Evolutionary conservation across 2,888 invertebrate species (phyloP).

Genomic region (Ommatoiulus sabulosus): DNA sequence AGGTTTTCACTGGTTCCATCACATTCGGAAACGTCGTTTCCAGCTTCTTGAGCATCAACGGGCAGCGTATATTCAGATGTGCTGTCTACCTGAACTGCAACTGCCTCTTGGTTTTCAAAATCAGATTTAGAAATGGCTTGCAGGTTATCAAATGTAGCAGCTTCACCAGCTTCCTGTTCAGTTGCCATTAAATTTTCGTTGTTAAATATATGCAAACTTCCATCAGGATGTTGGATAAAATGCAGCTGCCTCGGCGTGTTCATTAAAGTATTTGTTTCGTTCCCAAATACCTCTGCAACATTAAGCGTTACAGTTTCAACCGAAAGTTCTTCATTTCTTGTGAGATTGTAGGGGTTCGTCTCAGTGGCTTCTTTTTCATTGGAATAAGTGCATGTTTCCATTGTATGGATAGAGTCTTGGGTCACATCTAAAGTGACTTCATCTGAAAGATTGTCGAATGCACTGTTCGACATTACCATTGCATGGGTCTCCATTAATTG

Average conservation of each 20-base stretch:
- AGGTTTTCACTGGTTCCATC: neutral
- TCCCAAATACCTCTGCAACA: constrained; percentile 6
- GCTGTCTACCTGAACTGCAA: neutral
- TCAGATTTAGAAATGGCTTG: neutral
- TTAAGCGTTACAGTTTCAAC: neutral
- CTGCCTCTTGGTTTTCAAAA: neutral
- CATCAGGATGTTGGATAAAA: constrained; percentile 17
- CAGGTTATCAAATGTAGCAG: neutral
- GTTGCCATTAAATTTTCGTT: neutral
- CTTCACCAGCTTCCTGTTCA: neutral
- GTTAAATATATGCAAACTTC: constrained; percentile 20
- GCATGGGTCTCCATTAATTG: constrained; percentile 17
- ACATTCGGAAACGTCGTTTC: neutral
- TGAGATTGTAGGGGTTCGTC: neutral
- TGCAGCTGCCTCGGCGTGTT: neutral
- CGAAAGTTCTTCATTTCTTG: neutral
- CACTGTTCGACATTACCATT: neutral
- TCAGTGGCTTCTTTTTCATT: neutral
- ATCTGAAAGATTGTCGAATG: neutral
- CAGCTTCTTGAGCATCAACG: neutral
- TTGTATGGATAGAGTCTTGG: neutral
- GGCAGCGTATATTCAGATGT: neutral
- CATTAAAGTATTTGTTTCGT: neutral
- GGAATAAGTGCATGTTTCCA: neutral
- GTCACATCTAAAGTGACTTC: neutral